phyloP scores from a whole-genome alignment of 2,888 invertebrate species.

The Neoascia interrupta region DNA sequence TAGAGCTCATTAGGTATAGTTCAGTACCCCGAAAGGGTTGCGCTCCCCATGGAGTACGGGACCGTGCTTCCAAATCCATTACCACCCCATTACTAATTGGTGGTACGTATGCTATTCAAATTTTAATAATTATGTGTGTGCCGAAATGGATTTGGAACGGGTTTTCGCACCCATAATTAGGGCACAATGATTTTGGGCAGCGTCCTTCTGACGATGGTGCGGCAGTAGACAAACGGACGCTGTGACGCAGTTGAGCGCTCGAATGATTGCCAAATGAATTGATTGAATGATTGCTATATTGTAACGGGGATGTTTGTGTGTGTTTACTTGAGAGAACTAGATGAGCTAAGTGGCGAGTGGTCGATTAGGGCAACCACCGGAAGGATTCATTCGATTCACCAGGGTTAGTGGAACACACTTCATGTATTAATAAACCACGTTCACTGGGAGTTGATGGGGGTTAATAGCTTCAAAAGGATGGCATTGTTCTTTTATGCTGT shows the following conservation, averaged over 20 bases:
- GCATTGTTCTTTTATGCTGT: conserved; percentile 13
- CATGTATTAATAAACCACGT: conserved; percentile 38
- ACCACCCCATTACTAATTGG: conserved; percentile 37
- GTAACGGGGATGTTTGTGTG: conserved; percentile 11
- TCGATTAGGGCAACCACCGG: conserved; percentile 23
- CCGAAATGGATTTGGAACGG: conserved; percentile 39
- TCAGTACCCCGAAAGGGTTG: conserved; percentile 40
- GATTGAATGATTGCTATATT: conserved; percentile 68
- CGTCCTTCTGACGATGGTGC: background rate
- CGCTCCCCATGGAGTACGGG: background rate
- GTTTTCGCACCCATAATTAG: conserved; percentile 62
- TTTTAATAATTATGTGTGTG: conserved; percentile 22
- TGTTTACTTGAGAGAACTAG: background rate
- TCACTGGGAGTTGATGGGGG: background rate
- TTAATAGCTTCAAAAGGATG: conserved; percentile 37
- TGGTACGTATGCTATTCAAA: conserved; percentile 29
- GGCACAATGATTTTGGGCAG: conserved; percentile 46
- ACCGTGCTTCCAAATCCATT: background rate
- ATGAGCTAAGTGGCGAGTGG: conserved; percentile 13
- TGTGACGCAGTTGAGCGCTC: conserved; percentile 64
- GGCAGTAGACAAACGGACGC: conserved; percentile 41
- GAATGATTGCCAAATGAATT: conserved; percentile 70
- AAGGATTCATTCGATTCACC: conserved; percentile 22
- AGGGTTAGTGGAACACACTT: conserved; percentile 38
- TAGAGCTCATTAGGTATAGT: conserved; percentile 61